Percentiles rank a stretch among this genome's conserved stretches.
Evolutionary conservation across 2,113 vertebrate species (phyloP).

Genomic region (Oreochromis aureus): DNA sequence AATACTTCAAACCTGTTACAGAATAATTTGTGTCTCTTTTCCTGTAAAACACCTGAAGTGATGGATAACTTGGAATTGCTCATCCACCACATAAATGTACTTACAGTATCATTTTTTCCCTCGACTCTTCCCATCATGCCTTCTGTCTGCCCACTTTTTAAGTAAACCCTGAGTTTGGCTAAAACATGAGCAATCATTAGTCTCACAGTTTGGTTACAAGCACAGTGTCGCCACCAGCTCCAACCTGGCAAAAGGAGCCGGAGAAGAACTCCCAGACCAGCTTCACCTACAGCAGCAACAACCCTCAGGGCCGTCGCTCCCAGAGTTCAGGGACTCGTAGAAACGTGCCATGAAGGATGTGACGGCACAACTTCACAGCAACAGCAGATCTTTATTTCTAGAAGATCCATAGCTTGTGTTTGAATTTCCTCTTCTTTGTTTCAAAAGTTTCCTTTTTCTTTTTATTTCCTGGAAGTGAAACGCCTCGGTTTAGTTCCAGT

Average conservation of each 20-base stretch:
- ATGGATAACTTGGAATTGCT: fast-evolving
- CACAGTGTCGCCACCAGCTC: not conserved
- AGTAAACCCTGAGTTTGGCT: not conserved
- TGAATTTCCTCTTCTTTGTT: not conserved
- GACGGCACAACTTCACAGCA: not conserved
- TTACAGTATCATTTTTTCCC: not conserved
- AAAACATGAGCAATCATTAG: not conserved
- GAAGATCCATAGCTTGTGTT: not conserved
- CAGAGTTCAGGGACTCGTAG: not conserved
- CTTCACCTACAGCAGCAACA: not conserved
- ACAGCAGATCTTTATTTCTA: not conserved
- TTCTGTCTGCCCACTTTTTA: not conserved
- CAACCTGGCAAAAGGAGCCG: fast-evolving
- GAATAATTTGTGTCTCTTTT: not conserved
- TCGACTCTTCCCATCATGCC: not conserved
- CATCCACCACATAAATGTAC: not conserved
- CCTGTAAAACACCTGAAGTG: not conserved
- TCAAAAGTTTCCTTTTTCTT: not conserved
- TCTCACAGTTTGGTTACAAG: not conserved
- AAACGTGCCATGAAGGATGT: not conserved
- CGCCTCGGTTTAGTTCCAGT: fast-evolving
- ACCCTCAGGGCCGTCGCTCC: not conserved
- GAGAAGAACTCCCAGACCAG: not conserved
- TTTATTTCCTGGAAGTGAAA: not conserved
- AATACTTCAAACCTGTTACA: not conserved